These are phyloP conservation scores for Corythoichthys intestinalis DNA, from an alignment of 2,113 vertebrate species.

Conservation along the genomic window DNA sequence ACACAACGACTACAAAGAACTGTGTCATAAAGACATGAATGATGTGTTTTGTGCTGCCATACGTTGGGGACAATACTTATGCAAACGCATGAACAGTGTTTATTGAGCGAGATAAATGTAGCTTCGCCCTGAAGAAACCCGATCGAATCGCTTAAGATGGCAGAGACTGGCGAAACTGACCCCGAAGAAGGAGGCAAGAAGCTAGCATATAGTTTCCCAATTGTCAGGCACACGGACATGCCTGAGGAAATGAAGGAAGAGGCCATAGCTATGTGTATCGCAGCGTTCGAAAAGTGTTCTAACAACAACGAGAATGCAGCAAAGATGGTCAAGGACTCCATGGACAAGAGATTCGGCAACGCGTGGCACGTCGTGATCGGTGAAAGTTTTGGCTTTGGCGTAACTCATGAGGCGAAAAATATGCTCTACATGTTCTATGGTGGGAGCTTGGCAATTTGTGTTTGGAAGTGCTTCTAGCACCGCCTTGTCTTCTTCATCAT, in stretches of 20 bases:
- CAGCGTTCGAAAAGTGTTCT: not conserved
- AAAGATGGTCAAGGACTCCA: constrained; percentile 1
- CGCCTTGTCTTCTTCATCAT: not conserved
- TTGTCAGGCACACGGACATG: constrained; percentile 8
- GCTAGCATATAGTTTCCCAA: not conserved
- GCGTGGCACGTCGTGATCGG: constrained; percentile 6
- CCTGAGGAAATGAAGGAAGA: constrained; percentile 2
- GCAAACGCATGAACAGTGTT: not conserved
- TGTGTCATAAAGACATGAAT: too few species aligned
- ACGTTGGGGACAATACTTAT: not conserved
- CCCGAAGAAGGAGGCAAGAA: not conserved
- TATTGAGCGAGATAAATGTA: not conserved
- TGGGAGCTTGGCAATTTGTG: constrained; percentile 1
- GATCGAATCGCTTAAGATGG: not conserved
- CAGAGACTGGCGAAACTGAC: not conserved
- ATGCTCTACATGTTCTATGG: constrained; percentile 6
- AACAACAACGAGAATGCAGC: constrained; percentile 1
- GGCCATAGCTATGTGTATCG: not conserved
- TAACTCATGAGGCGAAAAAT: constrained; percentile 2
- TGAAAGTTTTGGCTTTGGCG: constrained; percentile 3
- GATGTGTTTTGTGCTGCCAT: too few species aligned
- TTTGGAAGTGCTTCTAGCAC: constrained; percentile 3
- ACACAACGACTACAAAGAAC: too few species aligned
- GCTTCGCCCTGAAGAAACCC: not conserved
- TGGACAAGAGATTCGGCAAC: constrained; percentile 3